These are phyloP conservation scores for Atrichornis clamosus DNA, from an alignment of 2,113 vertebrate genomes.

Conservation along the genomic window DNA sequence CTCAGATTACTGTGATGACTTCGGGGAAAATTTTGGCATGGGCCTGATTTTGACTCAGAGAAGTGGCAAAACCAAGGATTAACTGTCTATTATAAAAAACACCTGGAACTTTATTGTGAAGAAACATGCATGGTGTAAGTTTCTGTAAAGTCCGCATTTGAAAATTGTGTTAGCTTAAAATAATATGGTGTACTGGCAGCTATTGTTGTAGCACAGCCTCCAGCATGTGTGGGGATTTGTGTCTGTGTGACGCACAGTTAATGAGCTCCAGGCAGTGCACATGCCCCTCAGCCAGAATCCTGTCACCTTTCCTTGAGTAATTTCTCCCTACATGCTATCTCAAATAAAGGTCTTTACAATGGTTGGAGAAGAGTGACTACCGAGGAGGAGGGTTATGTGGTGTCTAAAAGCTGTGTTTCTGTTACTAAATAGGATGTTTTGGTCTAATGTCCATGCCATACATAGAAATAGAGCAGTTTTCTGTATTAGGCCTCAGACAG, in stretches of 20 bases:
- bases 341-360: not conserved
- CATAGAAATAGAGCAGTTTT: not conserved
- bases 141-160: not conserved
- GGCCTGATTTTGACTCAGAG: not conserved
- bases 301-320: not conserved
- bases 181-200: not conserved
- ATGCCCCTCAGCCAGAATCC: not conserved
- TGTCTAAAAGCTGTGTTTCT: not conserved
- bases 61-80: not conserved
- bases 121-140: not conserved
- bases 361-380: not conserved
- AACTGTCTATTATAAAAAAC: not conserved
- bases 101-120: not conserved
- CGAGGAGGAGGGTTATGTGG: accelerated
- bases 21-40: not conserved
- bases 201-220: not conserved
- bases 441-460: not conserved
- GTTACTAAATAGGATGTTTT: not conserved
- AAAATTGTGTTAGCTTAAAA: not conserved
- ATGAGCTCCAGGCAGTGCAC: not conserved
- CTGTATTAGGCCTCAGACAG: not conserved
- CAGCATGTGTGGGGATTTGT: accelerated
- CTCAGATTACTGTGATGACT: not conserved
- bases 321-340: not conserved
- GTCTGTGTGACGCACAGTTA: not conserved